phyloP scores from a whole-genome alignment of 2,113 vertebrate genomes.

The Xenus cinereus region DNA sequence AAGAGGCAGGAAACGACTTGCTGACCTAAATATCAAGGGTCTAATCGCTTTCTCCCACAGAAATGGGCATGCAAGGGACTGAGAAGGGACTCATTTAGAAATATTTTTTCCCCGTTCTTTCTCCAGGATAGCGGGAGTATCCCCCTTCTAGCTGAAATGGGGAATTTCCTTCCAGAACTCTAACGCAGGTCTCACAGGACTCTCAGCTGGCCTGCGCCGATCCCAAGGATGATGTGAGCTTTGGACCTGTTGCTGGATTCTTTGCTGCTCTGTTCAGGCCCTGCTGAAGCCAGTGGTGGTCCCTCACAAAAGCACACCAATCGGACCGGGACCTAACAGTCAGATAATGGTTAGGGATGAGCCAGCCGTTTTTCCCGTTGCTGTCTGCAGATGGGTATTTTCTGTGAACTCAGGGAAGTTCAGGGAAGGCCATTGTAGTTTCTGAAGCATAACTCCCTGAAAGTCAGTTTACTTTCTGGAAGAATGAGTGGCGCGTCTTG shows the following conservation, averaged over 20 bases:
- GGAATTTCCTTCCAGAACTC: neutral
- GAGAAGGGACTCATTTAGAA: neutral
- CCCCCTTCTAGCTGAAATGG: neutral
- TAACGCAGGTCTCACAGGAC: neutral
- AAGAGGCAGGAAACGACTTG: neutral
- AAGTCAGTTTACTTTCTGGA: neutral
- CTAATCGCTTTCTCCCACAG: neutral
- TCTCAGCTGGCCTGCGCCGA: neutral
- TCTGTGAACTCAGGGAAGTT: neutral
- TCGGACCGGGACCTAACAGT: neutral
- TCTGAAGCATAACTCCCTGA: neutral
- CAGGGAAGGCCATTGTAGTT: neutral
- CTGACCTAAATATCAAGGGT: neutral
- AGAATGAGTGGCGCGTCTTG: neutral
- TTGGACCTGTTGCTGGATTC: neutral
- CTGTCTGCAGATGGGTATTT: neutral
- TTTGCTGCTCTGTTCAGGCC: neutral
- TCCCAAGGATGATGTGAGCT: neutral
- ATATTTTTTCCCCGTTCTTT: neutral
- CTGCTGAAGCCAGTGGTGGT: rapidly evolving
- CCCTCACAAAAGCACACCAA: neutral
- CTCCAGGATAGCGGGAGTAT: neutral
- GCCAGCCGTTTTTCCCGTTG: neutral
- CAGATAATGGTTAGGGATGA: neutral
- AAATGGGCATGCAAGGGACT: neutral